Evolutionary conservation across 2,113 vertebrate genomes (phyloP), one percentile per base, ranked within the genome.

Genomic region (Camelus dromedarius): DNA sequence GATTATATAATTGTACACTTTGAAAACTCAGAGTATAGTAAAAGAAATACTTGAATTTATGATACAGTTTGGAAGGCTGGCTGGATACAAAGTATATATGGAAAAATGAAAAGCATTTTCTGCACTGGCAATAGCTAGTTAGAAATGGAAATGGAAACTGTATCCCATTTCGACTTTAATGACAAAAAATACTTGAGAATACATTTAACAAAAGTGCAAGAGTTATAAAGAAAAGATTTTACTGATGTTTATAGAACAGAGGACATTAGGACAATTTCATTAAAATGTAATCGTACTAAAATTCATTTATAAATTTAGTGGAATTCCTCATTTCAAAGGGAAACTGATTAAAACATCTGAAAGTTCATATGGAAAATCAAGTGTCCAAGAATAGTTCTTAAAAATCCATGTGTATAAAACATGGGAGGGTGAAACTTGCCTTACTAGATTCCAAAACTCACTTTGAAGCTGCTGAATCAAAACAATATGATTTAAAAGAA

Each of bases 61-160:
- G 92, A 85, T 58, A 62, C 18, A 84, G 8, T 84, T 95, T 95
- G 72, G 48, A 56, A 92, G 64, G 2, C 56, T 93, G 42, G 35
- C 26, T 84, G 56, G 12, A 89, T 96, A 67, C 32, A 92, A 89
- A 73, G 46, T 83, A 85, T 28, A 56, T 32, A 50, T 14, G 85
- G 60, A 89, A 79, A 93, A 89, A 70, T 69, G 38, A 81, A 64
- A 89, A 79, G 69, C 67, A 75, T 86, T 95, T 92, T 92, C 56
- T 85, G 11, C 19, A 81, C n/a, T 76, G 66, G 19, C 26, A 80
- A 26, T 52, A 67, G 28, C 66, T 89, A 38, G 8, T 80, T 91
- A 42, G 69, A 94, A 82, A 62, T 82, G 64, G 16, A 95, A 89
- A 93, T 75, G 84, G 62, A 85, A 79, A 79, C 30, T 70, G 60